These are phyloP conservation scores for Uromys caudimaculatus DNA, from an alignment of 2,797 vertebrate species.

Conservation along the genomic window DNA sequence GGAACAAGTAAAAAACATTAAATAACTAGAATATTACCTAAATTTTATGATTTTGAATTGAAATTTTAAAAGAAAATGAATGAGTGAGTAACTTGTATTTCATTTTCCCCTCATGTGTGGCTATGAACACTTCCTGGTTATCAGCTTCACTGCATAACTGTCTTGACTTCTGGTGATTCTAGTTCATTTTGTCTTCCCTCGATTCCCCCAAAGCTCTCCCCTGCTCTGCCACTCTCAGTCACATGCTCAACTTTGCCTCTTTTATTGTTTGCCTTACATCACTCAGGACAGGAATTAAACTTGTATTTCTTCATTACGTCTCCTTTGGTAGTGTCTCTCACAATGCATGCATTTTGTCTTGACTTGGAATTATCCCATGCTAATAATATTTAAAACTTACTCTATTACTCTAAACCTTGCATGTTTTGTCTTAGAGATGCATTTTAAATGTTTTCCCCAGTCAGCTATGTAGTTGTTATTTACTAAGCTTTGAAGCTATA, in stretches of 20 bases:
- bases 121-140: neutral
- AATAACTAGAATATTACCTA: conserved; percentile 2
- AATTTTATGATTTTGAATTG: neutral
- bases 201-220: neutral
- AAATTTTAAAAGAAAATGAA: neutral
- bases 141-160: neutral
- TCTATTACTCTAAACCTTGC: neutral
- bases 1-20: neutral
- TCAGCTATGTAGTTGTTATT: neutral
- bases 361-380: neutral
- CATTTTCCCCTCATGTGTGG: neutral
- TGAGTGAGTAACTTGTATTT: neutral
- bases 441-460: neutral
- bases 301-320: neutral
- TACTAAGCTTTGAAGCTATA: neutral
- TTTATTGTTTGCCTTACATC: neutral
- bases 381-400: neutral
- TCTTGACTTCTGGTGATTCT: neutral
- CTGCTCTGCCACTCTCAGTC: neutral
- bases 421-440: neutral
- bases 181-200: neutral
- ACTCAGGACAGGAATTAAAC: neutral
- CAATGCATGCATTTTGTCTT: neutral
- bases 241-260: neutral
- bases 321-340: neutral